Base-by-base conservation (phyloP, 2,888 invertebrate genomes). In the Dicyrtomina minuta region DNA sequence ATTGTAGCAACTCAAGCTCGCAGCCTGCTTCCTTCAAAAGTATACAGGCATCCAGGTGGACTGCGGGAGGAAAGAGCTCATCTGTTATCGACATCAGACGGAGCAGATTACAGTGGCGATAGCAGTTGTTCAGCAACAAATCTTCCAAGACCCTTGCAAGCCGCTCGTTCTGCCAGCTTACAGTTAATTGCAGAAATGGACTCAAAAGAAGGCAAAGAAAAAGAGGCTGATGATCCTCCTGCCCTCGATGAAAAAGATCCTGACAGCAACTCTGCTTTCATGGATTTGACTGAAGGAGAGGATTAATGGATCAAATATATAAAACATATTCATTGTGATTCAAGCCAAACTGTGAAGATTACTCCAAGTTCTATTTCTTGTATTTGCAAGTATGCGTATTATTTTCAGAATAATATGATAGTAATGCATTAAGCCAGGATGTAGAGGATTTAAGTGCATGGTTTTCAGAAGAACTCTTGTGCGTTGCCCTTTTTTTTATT, bases 31-130 rank as follows among this genome's bases (percentile, higher is more conserved):
- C 73, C 78, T 17, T 74, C 78, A 17, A 74, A 76, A 43, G 75
- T 78, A 0, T 78, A 78, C 61, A 74, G 75, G 15, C 78, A 78
- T 46, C 75, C 78, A 15, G 78, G 78, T n/a, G 78, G 78, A 13
- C 26, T 74, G 12, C 56, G 74, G 22, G 77, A 77, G 49, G 78
- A 78, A 68, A 46, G 78, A 26, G 75, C 76, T 2, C 77, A 74
- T 53, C 62, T 78, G 2, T 61, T 78, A 15, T 78, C 78, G 6
- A 73, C 72, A 15, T 74, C 74, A 10, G 78, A 78, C 26, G 70
- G 70, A 0, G 70, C 68, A 4, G 75, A 76, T 55, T 75, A 74
- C 41, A 74, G 71, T 68, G 73, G 74, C 68, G 73, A 74, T 15
- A 70, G 65, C 41, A 55, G 44, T 27, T 61, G 60, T 15, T 41